Evolutionary conservation across 2,113 vertebrate genomes (phyloP).

Genomic region (Hystrix brachyura): DNA sequence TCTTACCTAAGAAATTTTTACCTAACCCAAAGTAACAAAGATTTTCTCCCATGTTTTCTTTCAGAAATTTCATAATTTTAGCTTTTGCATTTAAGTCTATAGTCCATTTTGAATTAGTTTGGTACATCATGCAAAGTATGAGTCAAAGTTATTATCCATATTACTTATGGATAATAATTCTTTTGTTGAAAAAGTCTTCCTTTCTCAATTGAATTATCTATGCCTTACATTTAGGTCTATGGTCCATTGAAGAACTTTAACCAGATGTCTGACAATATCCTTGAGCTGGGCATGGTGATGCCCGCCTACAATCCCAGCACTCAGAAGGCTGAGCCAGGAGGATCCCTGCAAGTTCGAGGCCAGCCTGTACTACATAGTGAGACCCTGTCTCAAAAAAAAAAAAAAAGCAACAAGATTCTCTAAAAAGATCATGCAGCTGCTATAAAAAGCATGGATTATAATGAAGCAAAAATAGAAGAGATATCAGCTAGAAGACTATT

Average conservation of each 20-base stretch:
- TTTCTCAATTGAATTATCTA: neutral
- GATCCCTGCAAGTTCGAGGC: neutral
- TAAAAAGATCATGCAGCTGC: neutral
- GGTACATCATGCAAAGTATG: neutral
- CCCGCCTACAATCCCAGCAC: neutral
- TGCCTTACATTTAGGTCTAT: neutral
- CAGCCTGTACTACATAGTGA: neutral
- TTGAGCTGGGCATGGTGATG: neutral
- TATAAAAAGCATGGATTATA: neutral
- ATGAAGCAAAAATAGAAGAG: neutral
- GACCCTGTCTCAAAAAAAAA: neutral
- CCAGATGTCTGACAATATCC: neutral
- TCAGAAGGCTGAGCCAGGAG: neutral
- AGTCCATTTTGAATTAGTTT: neutral
- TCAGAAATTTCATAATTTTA: neutral
- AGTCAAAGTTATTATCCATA: neutral
- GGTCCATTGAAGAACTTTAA: neutral
- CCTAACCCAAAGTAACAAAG: neutral
- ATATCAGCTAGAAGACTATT: neutral
- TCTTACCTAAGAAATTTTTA: slow-evolving; percentile 25
- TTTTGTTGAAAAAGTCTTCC: neutral
- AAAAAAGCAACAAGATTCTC: neutral
- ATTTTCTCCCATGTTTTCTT: slow-evolving; percentile 22
- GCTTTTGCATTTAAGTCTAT: neutral
- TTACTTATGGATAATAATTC: neutral